phyloP scores from a whole-genome alignment of 2,113 vertebrate species.

The Larimichthys polyactis region DNA sequence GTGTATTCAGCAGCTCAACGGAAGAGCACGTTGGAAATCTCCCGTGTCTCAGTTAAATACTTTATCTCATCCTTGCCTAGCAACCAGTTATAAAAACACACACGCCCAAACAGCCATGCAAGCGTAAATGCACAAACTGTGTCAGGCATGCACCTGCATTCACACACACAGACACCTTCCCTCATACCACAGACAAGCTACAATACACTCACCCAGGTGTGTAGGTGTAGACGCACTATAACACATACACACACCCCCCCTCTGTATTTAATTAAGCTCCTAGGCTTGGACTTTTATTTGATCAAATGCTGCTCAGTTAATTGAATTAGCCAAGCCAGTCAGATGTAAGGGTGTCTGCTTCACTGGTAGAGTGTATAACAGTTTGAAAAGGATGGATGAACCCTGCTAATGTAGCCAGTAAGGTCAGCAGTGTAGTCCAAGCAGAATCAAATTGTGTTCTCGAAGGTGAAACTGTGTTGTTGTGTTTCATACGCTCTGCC shows the following conservation, averaged over 20 bases:
- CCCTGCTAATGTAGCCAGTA: slow-evolving; percentile 5
- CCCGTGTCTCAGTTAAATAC: slow-evolving; percentile 71
- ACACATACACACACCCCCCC: slow-evolving; percentile 9
- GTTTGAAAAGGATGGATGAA: slow-evolving; percentile 49
- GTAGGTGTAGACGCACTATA: slow-evolving; percentile 29
- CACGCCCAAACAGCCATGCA: slow-evolving; percentile 56
- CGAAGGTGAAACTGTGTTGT: neutral
- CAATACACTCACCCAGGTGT: slow-evolving; percentile 22
- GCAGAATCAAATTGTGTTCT: slow-evolving; percentile 28
- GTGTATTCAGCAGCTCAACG: slow-evolving; percentile 69
- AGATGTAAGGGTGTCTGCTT: slow-evolving; percentile 43
- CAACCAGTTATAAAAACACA: slow-evolving; percentile 73
- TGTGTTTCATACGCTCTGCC: neutral
- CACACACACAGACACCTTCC: slow-evolving; percentile 7
- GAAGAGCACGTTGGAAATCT: slow-evolving; percentile 69
- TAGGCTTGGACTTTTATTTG: slow-evolving; percentile 62
- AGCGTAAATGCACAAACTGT: slow-evolving; percentile 55
- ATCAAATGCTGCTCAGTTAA: slow-evolving; percentile 67
- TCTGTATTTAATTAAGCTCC: slow-evolving; percentile 64
- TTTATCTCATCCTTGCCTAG: slow-evolving; percentile 79
- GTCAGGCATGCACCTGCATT: slow-evolving; percentile 57
- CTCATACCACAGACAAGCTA: neutral
- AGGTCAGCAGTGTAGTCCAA: slow-evolving; percentile 7
- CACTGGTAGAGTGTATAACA: slow-evolving; percentile 15
- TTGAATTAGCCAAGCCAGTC: slow-evolving; percentile 61